Conservation (phyloP, 2,113 vertebrate species). For the human region GRCh38 chr1:71215001-71215500, state of each 20-base stretch:
- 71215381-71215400: background rate
- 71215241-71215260: background rate
- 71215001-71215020: background rate
- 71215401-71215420: background rate
- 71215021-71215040: background rate
- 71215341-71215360: background rate
- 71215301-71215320: background rate
- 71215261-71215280: background rate
- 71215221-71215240: background rate
- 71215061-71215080: background rate
- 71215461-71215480: background rate
- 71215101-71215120: background rate
- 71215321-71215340: background rate
- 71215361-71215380: background rate
- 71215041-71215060: background rate
- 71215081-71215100: background rate
- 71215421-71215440: slow-evolving; percentile 11
- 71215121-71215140: background rate
- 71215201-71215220: background rate
- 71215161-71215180: background rate
- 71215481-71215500: background rate
- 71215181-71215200: background rate
- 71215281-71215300: background rate
- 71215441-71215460: background rate
- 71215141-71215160: background rate